Base-by-base conservation (phyloP, 2,113 vertebrate species). In the Dromaius novaehollandiae region DNA sequence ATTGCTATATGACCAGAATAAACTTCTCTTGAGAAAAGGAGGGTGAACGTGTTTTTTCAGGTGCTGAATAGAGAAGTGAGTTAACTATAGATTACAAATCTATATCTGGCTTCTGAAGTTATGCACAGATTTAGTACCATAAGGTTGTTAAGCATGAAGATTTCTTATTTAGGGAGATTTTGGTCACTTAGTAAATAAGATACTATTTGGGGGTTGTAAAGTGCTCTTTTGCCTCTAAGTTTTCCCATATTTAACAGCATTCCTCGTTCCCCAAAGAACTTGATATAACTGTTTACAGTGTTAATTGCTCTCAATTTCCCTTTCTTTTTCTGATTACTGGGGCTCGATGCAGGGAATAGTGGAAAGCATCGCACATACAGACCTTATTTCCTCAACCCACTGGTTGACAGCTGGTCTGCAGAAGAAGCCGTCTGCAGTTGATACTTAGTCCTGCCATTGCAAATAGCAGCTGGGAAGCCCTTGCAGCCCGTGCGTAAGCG, bases 1-100 rank as follows among this genome's bases (percentile, higher is more conserved):
- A 83, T 84, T 94, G 55, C 75, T 86, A 38, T 95, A 88, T 88
- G 75, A 79, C 53, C 53, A 74, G 78, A 91, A 86, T 92, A 92
- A 97, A 86, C 32, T 81, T 92, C 38, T 79, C 36, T 64, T 87
- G 73, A 65, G 65, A 82, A 93, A 58, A 77, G 70, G 81, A 48
- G 13, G 34, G 9, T 46, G 69, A 87, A 76, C 20, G 7, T 84
- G 51, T 89, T 92, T 95, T 64, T 91, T 93, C 79, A 95, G 84
- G 28, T 81, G 55, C 28, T 88, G 81, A 86, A 82, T 85, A 40
- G 93, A 90, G 69, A 65, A 63, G 17, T 82, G 36, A 92, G 64
- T 89, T 93, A 86, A 95, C 84, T 84, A 84, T n/a, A 70, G 53
- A 70, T 64, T 40, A 58, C 73, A 88, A 91, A 53, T 93, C 60